Percentiles rank a stretch among this genome's conserved stretches.
phyloP scores from a whole-genome alignment of 2,888 invertebrate species.

The Muschampia plurimacula region DNA sequence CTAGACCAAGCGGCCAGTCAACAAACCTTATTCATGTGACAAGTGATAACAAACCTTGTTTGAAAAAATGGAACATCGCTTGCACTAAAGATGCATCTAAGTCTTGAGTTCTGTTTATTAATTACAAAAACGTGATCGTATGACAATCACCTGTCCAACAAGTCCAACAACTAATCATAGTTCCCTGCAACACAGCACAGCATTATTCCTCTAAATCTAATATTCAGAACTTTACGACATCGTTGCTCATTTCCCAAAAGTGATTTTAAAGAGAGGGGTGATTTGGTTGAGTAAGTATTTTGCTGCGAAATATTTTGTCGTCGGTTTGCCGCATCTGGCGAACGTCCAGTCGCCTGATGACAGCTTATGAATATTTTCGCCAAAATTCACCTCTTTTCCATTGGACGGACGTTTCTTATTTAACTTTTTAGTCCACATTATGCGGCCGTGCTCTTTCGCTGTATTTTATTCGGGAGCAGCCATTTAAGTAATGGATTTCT shows the following conservation, averaged over 20 bases:
- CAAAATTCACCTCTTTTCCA: slow-evolving; percentile 74
- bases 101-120: too few relatives aligned
- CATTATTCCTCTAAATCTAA: slow-evolving; percentile 23
- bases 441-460: slow-evolving; percentile 43
- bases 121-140: not conserved
- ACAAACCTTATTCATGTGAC: too few relatives aligned
- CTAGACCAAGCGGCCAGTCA: too few relatives aligned
- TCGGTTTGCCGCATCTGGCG: slow-evolving; percentile 81
- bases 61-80: too few relatives aligned
- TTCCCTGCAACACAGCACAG: not conserved
- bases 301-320: slow-evolving; percentile 82
- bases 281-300: slow-evolving; percentile 80
- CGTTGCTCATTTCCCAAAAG: slow-evolving; percentile 72
- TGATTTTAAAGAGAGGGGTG: slow-evolving; percentile 80
- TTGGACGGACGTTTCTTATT: slow-evolving; percentile 68
- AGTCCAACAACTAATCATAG: not conserved
- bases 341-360: slow-evolving; percentile 83
- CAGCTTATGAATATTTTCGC: slow-evolving; percentile 86
- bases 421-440: slow-evolving; percentile 68
- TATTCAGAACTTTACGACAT: slow-evolving; percentile 53
- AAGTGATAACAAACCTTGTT: too few relatives aligned
- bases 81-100: too few relatives aligned
- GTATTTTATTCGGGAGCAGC: slow-evolving; percentile 36
- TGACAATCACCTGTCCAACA: not conserved
- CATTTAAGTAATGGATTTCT: slow-evolving; percentile 42